Percentiles rank a stretch among this genome's conserved stretches.
Evolutionary conservation across 2,113 vertebrate species (phyloP).

Genomic region (Amblyornis subalaris): DNA sequence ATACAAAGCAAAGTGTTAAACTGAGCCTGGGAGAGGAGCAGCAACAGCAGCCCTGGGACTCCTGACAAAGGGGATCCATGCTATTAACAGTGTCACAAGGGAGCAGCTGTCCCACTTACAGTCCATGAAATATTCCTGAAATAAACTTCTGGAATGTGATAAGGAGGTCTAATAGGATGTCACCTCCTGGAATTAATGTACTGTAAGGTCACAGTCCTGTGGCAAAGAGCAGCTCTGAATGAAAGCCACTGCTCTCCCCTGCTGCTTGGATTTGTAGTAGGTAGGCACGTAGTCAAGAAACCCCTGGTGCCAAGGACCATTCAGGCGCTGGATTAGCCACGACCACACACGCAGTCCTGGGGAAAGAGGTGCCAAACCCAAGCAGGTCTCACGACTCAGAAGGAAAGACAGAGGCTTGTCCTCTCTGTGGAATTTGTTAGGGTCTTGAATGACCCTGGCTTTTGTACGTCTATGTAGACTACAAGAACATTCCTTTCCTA

Average conservation of each 20-base stretch:
- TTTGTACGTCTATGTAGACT: not conserved
- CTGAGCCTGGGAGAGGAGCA: not conserved
- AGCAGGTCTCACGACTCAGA: not conserved
- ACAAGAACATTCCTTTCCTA: not conserved
- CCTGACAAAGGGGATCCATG: not conserved
- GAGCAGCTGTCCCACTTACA: not conserved
- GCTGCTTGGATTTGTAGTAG: not conserved
- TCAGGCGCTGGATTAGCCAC: not conserved
- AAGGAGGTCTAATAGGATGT: not conserved
- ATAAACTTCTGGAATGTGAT: conserved; percentile 3
- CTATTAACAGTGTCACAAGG: not conserved
- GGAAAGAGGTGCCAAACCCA: not conserved
- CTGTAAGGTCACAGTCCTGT: not conserved
- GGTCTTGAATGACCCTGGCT: not conserved
- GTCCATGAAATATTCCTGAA: not conserved
- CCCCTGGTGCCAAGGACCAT: not conserved
- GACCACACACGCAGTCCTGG: not conserved
- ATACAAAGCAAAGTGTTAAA: not conserved
- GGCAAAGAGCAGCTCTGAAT: not conserved
- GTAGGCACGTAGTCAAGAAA: rapidly evolving
- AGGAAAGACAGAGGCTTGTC: not conserved
- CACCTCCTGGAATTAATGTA: not conserved
- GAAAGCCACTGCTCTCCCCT: not conserved
- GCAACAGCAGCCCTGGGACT: not conserved
- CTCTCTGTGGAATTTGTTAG: not conserved